These are phyloP conservation scores for Plutomurus gul DNA, from an alignment of 1,140 invertebrate genomes.

Conservation along the genomic window DNA sequence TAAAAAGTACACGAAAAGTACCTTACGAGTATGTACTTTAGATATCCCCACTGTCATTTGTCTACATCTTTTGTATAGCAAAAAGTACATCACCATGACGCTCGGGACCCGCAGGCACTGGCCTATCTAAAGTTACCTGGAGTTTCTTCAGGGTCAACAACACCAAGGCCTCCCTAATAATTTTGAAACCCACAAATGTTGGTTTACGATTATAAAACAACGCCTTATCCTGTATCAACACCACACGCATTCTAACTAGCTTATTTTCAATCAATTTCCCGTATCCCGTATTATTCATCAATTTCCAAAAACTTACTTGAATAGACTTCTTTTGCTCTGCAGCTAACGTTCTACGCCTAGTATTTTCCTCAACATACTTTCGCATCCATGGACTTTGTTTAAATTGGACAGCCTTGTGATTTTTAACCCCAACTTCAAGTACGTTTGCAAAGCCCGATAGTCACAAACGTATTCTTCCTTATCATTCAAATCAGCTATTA, in stretches of 20 bases:
- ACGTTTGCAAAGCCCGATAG: constrained; percentile 34
- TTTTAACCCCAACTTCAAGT: constrained; percentile 14
- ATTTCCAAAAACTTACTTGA: constrained; percentile 55
- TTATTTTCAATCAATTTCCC: constrained; percentile 54
- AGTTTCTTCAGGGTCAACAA: neutral
- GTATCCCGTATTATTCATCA: constrained; percentile 54
- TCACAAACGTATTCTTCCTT: constrained; percentile 37
- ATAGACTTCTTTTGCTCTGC: neutral
- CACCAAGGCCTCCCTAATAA: neutral
- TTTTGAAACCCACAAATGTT: neutral
- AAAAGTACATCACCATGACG: too few species aligned
- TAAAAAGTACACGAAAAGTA: too few species aligned
- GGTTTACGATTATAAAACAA: neutral
- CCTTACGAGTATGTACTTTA: too few species aligned
- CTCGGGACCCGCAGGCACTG: constrained; percentile 5
- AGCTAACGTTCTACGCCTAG: neutral
- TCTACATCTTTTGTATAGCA: too few species aligned
- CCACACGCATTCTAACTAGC: constrained; percentile 40
- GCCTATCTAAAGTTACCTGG: constrained; percentile 13
- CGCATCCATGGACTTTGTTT: constrained; percentile 26
- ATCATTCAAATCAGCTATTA: constrained; percentile 17
- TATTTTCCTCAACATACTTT: constrained; percentile 29
- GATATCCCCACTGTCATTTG: too few species aligned
- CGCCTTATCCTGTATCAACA: neutral
- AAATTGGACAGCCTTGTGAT: neutral